Percentiles rank a stretch among this genome's conserved stretches.
Evolutionary conservation across 1,140 invertebrate genomes (phyloP).

Genomic region (Caerostris extrusa): DNA sequence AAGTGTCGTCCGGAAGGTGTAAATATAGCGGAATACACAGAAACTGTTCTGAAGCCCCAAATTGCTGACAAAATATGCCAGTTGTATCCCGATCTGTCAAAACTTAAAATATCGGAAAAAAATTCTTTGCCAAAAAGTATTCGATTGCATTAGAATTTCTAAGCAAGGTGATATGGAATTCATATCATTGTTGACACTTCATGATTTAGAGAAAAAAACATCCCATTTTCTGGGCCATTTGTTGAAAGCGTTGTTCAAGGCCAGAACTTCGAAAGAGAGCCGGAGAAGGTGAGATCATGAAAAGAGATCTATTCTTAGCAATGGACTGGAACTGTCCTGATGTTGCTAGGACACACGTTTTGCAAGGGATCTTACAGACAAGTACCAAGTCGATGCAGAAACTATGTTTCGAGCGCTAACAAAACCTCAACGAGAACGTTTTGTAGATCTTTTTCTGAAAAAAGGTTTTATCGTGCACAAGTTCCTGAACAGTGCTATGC

Average conservation of each 20-base stretch:
- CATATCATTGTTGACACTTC: neutral
- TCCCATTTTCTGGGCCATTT: neutral
- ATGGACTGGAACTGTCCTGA: constrained; percentile 58
- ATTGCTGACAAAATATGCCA: neutral
- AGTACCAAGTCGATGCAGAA: constrained; percentile 80
- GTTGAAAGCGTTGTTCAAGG: constrained; percentile 6
- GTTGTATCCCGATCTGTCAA: neutral
- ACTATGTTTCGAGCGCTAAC: constrained; percentile 81
- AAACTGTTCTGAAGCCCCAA: constrained; percentile 18
- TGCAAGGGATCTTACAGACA: constrained; percentile 72
- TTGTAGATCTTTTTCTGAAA: constrained; percentile 81
- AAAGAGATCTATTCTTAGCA: constrained; percentile 32
- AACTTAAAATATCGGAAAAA: neutral
- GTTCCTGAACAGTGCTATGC: constrained; percentile 80
- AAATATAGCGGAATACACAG: constrained; percentile 18
- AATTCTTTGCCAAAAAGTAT: neutral
- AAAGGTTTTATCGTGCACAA: constrained; percentile 81
- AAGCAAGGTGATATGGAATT: constrained; percentile 8
- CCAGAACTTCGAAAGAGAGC: neutral
- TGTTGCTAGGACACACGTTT: neutral
- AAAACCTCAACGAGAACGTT: constrained; percentile 81
- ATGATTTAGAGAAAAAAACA: neutral
- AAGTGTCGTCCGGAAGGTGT: neutral
- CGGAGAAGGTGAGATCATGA: neutral
- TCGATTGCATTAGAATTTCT: constrained; percentile 8